Percentiles rank a stretch among this genome's conserved stretches.
These are phyloP conservation scores for Sebastes hopkinsi DNA, from an alignment of 2,797 vertebrate species.

Conservation along the genomic window DNA sequence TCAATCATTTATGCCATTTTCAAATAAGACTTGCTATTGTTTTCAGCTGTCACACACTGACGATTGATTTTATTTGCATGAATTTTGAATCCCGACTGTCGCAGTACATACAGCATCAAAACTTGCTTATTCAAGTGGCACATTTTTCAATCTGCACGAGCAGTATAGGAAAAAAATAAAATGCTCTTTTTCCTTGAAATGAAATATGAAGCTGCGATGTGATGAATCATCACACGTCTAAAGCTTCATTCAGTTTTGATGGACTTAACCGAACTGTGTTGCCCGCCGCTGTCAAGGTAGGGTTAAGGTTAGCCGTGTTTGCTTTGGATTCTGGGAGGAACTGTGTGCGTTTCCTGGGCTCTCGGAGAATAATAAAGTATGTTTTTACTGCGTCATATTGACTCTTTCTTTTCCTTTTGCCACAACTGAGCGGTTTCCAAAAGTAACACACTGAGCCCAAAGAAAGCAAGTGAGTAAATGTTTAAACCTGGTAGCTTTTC, in stretches of 20 bases:
- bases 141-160: slow-evolving; percentile 11
- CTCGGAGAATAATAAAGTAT: slow-evolving; percentile 65
- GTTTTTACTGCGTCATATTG: slow-evolving; percentile 61
- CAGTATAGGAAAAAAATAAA: background rate
- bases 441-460: slow-evolving; percentile 62
- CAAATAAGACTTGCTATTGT: slow-evolving; percentile 3
- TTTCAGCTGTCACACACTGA: slow-evolving; percentile 7
- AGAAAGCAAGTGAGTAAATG: slow-evolving; percentile 57
- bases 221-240: slow-evolving; percentile 18
- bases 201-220: slow-evolving; percentile 25
- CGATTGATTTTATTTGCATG: background rate
- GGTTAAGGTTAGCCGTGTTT: slow-evolving; percentile 62
- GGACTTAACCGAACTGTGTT: slow-evolving; percentile 45
- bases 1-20: slow-evolving; percentile 8
- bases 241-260: slow-evolving; percentile 39
- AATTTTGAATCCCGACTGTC: background rate
- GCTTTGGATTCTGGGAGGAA: slow-evolving; percentile 50
- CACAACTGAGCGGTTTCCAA: slow-evolving; percentile 58
- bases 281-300: slow-evolving; percentile 43
- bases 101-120: background rate
- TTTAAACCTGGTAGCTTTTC: slow-evolving; percentile 42
- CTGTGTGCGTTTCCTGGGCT: slow-evolving; percentile 22
- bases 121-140: background rate
- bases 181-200: background rate
- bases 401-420: slow-evolving; percentile 41